Evolutionary conservation across 2,113 vertebrate species (phyloP).

Genomic region (Menidia beryllina): DNA sequence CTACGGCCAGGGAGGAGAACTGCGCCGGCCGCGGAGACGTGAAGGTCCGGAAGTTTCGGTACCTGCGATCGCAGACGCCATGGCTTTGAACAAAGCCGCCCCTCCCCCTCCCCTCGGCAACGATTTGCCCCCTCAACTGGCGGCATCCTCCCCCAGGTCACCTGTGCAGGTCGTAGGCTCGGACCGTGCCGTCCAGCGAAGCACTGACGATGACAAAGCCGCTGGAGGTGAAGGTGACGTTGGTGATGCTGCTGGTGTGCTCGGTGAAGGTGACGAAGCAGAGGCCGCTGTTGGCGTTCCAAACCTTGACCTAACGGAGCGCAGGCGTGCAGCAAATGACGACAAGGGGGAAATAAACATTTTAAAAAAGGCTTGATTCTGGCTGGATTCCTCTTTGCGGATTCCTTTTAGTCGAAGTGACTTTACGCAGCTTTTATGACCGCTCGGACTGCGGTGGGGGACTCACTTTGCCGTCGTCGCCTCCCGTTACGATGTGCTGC

Average conservation of each 20-base stretch:
- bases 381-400: too few species aligned
- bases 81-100: neutral
- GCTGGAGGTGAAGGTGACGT: constrained; percentile 88
- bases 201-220: constrained; percentile 93
- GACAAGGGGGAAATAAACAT: neutral
- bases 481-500: constrained; percentile 92
- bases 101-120: neutral
- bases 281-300: constrained; percentile 93
- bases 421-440: too few species aligned
- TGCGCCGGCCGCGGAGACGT: constrained; percentile 92
- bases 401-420: too few species aligned
- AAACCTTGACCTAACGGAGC: constrained; percentile 91
- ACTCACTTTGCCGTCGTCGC: constrained; percentile 94
- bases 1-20: constrained; percentile 93
- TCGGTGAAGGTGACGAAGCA: constrained; percentile 97
- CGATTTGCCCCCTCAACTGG: too few species aligned
- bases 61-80: constrained; percentile 72
- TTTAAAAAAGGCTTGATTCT: neutral
- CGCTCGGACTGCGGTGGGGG: too few species aligned
- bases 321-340: too few species aligned
- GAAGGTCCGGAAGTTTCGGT: constrained; percentile 97
- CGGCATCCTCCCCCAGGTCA: constrained; percentile 56
- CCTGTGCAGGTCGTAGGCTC: constrained; percentile 97
- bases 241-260: constrained; percentile 90
- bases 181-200: constrained; percentile 93